Evolutionary conservation across 2,797 vertebrate genomes (phyloP), one percentile per base, ranked within the genome.

Genomic region (Lepus townsendii): DNA sequence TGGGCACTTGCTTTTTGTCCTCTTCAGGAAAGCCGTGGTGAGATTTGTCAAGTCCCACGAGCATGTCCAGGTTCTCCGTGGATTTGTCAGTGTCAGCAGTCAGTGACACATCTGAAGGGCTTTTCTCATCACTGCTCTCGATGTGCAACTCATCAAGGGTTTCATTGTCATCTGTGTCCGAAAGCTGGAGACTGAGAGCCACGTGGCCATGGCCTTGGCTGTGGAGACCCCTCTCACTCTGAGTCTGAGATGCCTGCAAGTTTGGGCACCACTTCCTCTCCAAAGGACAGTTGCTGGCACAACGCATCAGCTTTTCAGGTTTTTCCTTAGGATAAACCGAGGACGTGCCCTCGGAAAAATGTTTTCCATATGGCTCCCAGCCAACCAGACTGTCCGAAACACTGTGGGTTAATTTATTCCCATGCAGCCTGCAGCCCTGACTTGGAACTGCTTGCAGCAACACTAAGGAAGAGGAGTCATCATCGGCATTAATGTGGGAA

Each of bases 311-410:
- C 97, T 99, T 99, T 97, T 99, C 99, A 17, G 99, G 99, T 52
- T 97, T 99, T 96, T 99, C 99, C 87, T 98, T 98, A 85, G 98
- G 98, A 97, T 98, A 97, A 95, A 98, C 98, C 9, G 97, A 98
- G 0, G 98, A 94, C 0, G 95, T 95, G 27, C 93, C 97, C 97
- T 98, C 97, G 93, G 97, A 75, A 95, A 98, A 97, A 88, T 94
- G 95, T 85, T 66, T 98, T 93, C 93, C 97, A 7, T 88, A 96
- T 54, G 97, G 98, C 84, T 99, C 99, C 99, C 98, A 99, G 98
- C 98, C 98, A 97, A 99, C 99, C 10, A 99, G 98, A 96, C 99
- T 99, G 97, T 99, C 99, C 22, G 99, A 99, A 97, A 99, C 88
- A 83, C 99, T 99, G 80, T 99, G 99, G 26, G 99, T 99, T 96